phyloP scores from a whole-genome alignment of 2,888 invertebrate species.

The Hemistola chrysoprasaria region DNA sequence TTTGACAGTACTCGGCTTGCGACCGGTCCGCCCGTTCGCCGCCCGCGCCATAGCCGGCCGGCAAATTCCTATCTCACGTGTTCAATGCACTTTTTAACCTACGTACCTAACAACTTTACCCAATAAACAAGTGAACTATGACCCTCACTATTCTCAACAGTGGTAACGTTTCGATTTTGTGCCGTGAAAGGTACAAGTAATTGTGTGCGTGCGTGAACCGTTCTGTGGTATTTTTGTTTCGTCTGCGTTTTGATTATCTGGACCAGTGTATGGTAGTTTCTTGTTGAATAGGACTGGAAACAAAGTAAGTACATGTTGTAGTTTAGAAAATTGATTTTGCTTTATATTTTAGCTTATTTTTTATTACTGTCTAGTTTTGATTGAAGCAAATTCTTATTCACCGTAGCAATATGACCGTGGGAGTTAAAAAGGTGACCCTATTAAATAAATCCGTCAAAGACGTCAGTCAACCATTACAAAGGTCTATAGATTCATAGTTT shows the following conservation, averaged over 20 bases:
- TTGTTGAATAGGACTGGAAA: background rate
- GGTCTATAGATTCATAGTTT: slow-evolving; percentile 6
- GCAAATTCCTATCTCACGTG: slow-evolving; percentile 60
- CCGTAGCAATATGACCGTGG: too few relatives aligned
- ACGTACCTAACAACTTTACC: slow-evolving; percentile 32
- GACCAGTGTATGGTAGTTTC: slow-evolving; percentile 49
- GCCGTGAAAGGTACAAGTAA: slow-evolving; percentile 60
- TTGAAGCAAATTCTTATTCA: too few relatives aligned
- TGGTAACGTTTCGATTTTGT: slow-evolving; percentile 46
- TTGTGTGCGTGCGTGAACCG: slow-evolving; percentile 61
- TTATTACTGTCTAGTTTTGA: too few relatives aligned
- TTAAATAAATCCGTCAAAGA: slow-evolving; percentile 24
- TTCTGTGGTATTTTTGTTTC: slow-evolving; percentile 68
- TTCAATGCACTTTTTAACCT: slow-evolving; percentile 59
- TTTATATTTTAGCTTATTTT: too few relatives aligned
- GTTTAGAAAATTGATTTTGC: too few relatives aligned
- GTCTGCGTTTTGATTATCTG: slow-evolving; percentile 48
- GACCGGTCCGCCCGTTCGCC: slow-evolving; percentile 42
- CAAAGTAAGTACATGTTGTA: too few relatives aligned
- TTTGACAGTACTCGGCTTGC: slow-evolving; percentile 67
- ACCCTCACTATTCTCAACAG: too few relatives aligned
- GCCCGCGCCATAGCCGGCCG: slow-evolving; percentile 43
- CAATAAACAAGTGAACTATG: slow-evolving; percentile 44
- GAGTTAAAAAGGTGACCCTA: background rate
- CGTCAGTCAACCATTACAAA: background rate